Conservation (phyloP, 1,140 invertebrate genomes). For the Elymnias hypermnestra region DNA sequence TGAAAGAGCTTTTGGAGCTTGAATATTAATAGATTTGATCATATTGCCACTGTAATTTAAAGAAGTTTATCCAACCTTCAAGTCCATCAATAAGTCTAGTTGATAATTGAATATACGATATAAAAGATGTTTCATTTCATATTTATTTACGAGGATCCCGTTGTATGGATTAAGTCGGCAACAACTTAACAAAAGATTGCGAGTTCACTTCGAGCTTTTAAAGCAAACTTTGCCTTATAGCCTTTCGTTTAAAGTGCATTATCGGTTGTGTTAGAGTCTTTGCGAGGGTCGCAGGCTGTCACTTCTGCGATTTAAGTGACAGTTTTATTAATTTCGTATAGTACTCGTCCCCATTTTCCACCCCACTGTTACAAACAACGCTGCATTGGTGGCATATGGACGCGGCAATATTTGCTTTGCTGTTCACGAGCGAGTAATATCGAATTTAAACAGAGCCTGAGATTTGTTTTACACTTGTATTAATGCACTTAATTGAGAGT, state of each 20-base stretch:
- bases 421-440: constrained; percentile 16
- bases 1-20: too few relatives aligned
- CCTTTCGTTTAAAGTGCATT: constrained; percentile 2
- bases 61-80: too few relatives aligned
- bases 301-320: constrained; percentile 80
- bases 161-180: constrained; percentile 66
- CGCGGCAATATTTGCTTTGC: constrained; percentile 32
- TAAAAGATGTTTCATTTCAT: constrained; percentile 45
- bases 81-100: too few relatives aligned
- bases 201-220: constrained; percentile 31
- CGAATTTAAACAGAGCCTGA: constrained; percentile 22
- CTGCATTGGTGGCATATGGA: constrained; percentile 59
- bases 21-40: too few relatives aligned
- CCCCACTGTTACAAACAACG: constrained; percentile 53
- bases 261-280: constrained; percentile 1
- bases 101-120: constrained; percentile 30
- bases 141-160: constrained; percentile 62
- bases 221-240: neutral
- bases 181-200: constrained; percentile 56
- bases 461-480: constrained; percentile 13
- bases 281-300: constrained; percentile 52
- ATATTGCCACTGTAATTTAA: too few relatives aligned
- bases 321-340: constrained; percentile 85
- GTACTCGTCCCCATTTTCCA: constrained; percentile 69
- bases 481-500: too few relatives aligned